Evolutionary conservation across 1,140 invertebrate species (phyloP).

Genomic region (Cydia pomonella): DNA sequence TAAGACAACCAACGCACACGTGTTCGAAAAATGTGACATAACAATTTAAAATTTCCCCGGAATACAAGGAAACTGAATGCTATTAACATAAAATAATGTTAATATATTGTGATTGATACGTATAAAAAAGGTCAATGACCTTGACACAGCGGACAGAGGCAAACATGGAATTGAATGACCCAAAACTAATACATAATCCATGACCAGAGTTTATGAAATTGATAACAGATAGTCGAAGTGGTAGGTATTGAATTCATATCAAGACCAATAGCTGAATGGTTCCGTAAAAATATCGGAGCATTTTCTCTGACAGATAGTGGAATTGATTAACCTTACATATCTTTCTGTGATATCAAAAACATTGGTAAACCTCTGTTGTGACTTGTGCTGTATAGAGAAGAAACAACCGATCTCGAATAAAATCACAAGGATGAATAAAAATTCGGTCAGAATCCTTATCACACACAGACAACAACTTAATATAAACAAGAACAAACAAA

Average conservation of each 20-base stretch:
- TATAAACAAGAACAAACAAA: neutral
- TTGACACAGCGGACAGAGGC: constrained; percentile 8
- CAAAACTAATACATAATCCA: constrained; percentile 2
- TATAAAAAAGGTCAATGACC: constrained; percentile 10
- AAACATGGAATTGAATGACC: constrained; percentile 14
- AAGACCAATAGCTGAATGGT: neutral
- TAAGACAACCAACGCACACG: neutral
- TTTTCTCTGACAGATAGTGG: too few relatives aligned
- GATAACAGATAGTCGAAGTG: neutral
- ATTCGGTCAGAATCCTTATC: too few relatives aligned
- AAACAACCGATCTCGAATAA: too few relatives aligned
- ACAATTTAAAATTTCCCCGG: neutral
- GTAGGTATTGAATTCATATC: neutral
- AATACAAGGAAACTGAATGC: neutral
- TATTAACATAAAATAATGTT: constrained; percentile 15
- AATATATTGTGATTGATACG: constrained; percentile 20
- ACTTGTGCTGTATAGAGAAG: too few relatives aligned
- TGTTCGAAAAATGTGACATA: constrained; percentile 1
- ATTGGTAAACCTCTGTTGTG: too few relatives aligned
- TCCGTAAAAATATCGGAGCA: neutral
- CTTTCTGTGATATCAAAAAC: too few relatives aligned
- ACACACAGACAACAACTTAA: too few relatives aligned
- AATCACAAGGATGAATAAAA: too few relatives aligned
- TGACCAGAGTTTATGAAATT: neutral
- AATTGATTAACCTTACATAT: too few relatives aligned